These are phyloP conservation scores for Nephrotoma guestfalica DNA, from an alignment of 2,888 invertebrate genomes.

Conservation along the genomic window DNA sequence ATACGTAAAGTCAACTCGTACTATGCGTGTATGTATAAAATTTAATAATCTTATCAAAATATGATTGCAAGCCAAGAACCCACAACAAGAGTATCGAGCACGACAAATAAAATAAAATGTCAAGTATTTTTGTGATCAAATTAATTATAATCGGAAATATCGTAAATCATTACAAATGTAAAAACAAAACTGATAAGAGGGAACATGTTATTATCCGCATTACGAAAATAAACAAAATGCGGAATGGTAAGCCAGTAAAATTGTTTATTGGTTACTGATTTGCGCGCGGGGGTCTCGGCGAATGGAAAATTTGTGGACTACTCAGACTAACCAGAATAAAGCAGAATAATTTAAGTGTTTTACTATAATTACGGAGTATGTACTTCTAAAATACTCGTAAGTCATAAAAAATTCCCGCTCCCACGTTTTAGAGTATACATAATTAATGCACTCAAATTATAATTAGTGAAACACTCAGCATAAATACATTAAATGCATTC, in stretches of 20 bases:
- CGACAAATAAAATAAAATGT: neutral
- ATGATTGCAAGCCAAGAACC: neutral
- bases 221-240: neutral
- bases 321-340: neutral
- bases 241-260: neutral
- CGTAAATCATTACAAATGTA: neutral
- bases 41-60: neutral
- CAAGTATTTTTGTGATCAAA: neutral
- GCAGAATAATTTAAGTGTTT: neutral
- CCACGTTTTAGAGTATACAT: neutral
- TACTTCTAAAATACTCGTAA: neutral
- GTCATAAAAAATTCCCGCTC: neutral
- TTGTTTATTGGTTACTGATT: neutral
- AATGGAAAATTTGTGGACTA: neutral
- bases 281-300: neutral
- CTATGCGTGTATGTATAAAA: neutral
- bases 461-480: neutral
- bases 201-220: neutral
- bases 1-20: neutral
- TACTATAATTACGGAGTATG: too few species aligned
- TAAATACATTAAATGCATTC: neutral
- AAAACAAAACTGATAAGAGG: neutral
- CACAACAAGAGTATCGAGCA: neutral
- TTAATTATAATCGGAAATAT: neutral
- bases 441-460: neutral